Evolutionary conservation across 2,797 vertebrate genomes (phyloP).

Genomic region (Coluber constrictor): DNA sequence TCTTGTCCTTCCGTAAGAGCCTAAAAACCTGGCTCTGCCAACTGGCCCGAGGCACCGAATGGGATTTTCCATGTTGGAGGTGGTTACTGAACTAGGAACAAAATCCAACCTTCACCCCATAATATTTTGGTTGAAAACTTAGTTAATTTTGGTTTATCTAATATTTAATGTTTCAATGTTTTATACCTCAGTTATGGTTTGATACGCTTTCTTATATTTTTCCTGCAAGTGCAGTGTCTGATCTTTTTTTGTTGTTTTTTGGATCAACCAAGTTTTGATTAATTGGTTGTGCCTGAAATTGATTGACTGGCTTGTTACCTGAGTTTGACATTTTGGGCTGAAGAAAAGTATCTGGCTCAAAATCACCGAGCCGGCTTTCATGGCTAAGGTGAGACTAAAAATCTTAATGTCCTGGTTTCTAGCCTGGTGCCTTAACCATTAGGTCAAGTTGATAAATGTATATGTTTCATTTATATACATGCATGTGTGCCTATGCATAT

Average conservation of each 20-base stretch:
- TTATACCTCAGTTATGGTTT: neutral
- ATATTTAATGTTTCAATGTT: neutral
- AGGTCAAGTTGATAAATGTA: neutral
- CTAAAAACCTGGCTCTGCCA: neutral
- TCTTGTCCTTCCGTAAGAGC: neutral
- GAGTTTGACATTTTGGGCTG: neutral
- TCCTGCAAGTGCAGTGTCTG: neutral
- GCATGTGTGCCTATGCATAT: no score
- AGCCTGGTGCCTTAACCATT: neutral
- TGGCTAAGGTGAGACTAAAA: no score
- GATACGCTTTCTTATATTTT: neutral
- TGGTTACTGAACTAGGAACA: neutral
- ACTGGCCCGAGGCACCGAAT: neutral
- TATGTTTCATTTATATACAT: no score
- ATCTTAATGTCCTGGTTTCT: neutral
- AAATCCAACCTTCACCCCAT: neutral
- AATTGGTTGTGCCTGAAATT: neutral
- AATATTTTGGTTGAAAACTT: neutral
- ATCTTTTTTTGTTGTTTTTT: neutral
- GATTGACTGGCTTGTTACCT: neutral
- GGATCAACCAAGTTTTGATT: neutral
- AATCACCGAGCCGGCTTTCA: neutral
- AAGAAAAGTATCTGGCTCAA: neutral
- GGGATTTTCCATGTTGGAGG: neutral
- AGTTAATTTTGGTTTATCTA: neutral